Conservation (phyloP, 2,113 vertebrate species). For the Dicerorhinus sumatrensis region DNA sequence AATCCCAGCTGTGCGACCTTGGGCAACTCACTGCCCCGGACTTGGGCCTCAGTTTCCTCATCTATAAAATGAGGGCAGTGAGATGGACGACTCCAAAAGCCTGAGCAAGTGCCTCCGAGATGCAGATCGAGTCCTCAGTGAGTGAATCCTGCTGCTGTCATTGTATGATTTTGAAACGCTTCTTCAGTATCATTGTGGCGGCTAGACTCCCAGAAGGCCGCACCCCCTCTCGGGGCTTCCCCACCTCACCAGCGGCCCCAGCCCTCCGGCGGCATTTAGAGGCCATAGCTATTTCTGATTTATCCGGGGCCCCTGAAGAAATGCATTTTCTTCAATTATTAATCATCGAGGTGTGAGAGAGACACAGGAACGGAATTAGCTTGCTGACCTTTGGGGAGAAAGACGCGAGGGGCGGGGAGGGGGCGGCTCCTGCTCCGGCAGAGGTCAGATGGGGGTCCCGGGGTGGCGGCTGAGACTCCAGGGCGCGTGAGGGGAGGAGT, state of each 20-base stretch:
- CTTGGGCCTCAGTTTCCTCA: not conserved
- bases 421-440: not conserved
- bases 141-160: accelerated
- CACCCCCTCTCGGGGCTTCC: accelerated
- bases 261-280: slow-evolving; percentile 51
- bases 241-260: not conserved
- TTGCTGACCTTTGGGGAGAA: slow-evolving; percentile 65
- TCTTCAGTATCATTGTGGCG: accelerated
- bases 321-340: slow-evolving; percentile 85
- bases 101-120: accelerated
- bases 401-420: not conserved
- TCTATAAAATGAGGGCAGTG: not conserved
- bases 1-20: not conserved
- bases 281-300: slow-evolving; percentile 75
- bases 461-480: not conserved
- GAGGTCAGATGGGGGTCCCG: not conserved
- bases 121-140: accelerated
- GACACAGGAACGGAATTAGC: slow-evolving; percentile 81
- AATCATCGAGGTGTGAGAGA: slow-evolving; percentile 85
- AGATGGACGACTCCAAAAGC: not conserved
- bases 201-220: not conserved
- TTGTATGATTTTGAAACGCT: not conserved
- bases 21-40: not conserved
- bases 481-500: not conserved
- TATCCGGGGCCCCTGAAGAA: slow-evolving; percentile 76